Base-by-base conservation (phyloP, 1,140 invertebrate genomes). In the Latrodectus geometricus region DNA sequence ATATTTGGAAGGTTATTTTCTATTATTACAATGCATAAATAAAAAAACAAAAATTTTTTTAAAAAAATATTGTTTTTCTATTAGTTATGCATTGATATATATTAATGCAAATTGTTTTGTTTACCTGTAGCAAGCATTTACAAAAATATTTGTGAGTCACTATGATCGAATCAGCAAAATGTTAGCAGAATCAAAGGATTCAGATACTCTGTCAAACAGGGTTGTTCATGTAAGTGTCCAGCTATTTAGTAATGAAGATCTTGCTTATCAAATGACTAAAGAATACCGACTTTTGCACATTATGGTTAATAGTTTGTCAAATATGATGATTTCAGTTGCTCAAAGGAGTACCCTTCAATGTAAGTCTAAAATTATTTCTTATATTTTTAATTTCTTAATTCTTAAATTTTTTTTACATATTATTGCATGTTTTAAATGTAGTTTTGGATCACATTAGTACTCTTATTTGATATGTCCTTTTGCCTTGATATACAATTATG, bases 211-310 rank as follows among this genome's bases (percentile, higher is more conserved):
- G 4, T 97, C 96, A 86, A 98, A 98, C 92, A 93, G 97, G 74
- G 97, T 99, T 8, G 97, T 99, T 0, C 98, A 99, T 91, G 97
- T 99, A 90, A 97, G 96, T 90, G 98, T 99, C 5, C 97, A 96
- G 91, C 91, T 99, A 69, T 99, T 99, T 91, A 97, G 96, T 88
- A 98, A 99, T 90, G 96, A 99, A 92, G 94, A 94, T 56, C 91
- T 99, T 8, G 97, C 97, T 1, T 92, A 96, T 21, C 93, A 95
- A 89, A 98, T 99, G 95, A 96, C 97, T 14, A 95, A 97, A 88
- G 94, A 97, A 89, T 93, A 97, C 66, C 95, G 96, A 89, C 92
- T 99, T 49, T 92, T 99, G 21, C 96, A 98, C 90, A 96, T 98
- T 1, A 97, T 99, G 95, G 96, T 99, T 74, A 94, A 97, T 48